Conservation (phyloP, 2,113 vertebrate genomes). For the Cyphomyrus discorhynchus region DNA sequence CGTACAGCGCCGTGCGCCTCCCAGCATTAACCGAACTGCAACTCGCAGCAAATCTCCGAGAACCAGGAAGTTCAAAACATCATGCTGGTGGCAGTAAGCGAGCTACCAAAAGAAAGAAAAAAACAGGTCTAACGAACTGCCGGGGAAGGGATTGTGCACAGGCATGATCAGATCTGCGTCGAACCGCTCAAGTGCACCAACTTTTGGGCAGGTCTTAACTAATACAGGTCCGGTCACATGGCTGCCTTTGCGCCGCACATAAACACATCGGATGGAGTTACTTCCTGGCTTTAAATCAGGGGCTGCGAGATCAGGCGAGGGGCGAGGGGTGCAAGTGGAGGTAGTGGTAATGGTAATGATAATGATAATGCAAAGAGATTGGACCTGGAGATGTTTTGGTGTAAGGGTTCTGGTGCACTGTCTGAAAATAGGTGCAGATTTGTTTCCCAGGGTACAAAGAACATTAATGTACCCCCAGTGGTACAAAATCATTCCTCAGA, state of each 20-base stretch:
- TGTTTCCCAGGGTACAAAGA: not conserved
- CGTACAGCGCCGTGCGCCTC: not conserved
- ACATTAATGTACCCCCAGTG: not conserved
- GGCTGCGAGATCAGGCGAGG: not conserved
- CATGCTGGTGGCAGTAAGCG: not conserved
- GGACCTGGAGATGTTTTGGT: not conserved
- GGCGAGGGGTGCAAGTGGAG: not conserved
- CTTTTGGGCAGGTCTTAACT: constrained; percentile 12
- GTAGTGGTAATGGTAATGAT: not conserved
- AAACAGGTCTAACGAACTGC: constrained; percentile 9
- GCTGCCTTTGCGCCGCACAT: not conserved
- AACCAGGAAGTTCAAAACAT: constrained; percentile 18
- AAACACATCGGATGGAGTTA: not conserved
- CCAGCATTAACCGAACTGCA: not conserved
- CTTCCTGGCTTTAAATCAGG: not conserved
- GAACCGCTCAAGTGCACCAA: not conserved
- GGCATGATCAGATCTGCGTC: constrained; percentile 1
- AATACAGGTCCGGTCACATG: constrained; percentile 18
- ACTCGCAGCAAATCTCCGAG: not conserved
- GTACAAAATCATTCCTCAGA: not conserved
- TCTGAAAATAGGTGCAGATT: not conserved
- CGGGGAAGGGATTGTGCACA: constrained; percentile 10
- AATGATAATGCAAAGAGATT: not conserved
- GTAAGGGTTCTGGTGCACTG: not conserved
- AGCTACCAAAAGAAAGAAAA: not conserved